Evolutionary conservation across 2,888 invertebrate genomes (phyloP).

Genomic region (Acrobasis consociella): DNA sequence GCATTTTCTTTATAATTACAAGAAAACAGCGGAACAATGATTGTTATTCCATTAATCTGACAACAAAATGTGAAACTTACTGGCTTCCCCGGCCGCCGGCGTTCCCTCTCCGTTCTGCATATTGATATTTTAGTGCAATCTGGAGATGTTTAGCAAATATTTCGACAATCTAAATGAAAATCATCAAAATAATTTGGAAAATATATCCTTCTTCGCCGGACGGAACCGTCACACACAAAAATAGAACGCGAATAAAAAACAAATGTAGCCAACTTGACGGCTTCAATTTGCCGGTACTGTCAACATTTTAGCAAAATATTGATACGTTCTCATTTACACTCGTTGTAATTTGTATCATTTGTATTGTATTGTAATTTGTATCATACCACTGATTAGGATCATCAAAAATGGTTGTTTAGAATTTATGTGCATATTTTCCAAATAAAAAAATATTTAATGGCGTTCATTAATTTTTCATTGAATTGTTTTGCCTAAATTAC

Average conservation of each 20-base stretch:
- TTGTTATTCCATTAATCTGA: slow-evolving; percentile 62
- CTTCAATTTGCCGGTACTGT: slow-evolving; percentile 39
- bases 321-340: slow-evolving; percentile 30
- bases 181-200: slow-evolving; percentile 71
- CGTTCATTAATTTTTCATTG: too few relatives aligned
- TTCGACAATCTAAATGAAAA: slow-evolving; percentile 60
- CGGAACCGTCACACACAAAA: slow-evolving; percentile 82
- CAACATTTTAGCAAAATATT: slow-evolving; percentile 38
- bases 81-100: slow-evolving; percentile 62
- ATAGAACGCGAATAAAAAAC: slow-evolving; percentile 81
- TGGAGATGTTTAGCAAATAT: slow-evolving; percentile 57
- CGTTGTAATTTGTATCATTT: slow-evolving; percentile 20
- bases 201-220: slow-evolving; percentile 63
- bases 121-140: slow-evolving; percentile 64
- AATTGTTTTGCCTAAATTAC: too few relatives aligned
- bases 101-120: slow-evolving; percentile 80
- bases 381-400: too few relatives aligned
- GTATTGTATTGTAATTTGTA: too few relatives aligned
- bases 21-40: slow-evolving; percentile 60
- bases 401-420: too few relatives aligned
- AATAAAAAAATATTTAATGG: too few relatives aligned
- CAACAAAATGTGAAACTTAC: slow-evolving; percentile 68
- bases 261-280: slow-evolving; percentile 67
- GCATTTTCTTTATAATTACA: slow-evolving; percentile 46
- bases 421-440: too few relatives aligned